Conservation (phyloP, 64 coral and sea anemone species). For the Porites australiensis region DNA sequence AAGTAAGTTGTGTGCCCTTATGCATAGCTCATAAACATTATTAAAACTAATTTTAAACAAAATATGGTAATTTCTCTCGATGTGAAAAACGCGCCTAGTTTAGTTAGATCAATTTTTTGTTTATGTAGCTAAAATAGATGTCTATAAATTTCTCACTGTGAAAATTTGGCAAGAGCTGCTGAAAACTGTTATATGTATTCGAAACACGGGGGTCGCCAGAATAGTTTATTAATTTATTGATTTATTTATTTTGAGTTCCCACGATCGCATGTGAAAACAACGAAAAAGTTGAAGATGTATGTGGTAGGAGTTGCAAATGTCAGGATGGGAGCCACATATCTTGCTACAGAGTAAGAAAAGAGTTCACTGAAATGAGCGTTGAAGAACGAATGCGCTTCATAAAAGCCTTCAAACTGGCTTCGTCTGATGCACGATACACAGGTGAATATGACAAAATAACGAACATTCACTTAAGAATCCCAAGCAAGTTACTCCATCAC, state of each 20-base stretch:
- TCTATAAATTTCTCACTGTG: no score
- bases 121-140: no score
- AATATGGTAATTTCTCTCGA: no score
- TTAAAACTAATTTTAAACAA: no score
- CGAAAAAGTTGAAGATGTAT: conserved; percentile 2
- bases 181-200: no score
- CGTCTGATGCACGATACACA: conserved; percentile 42
- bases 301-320: conserved; percentile 48
- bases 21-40: no score
- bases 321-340: not conserved
- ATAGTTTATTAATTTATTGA: not conserved
- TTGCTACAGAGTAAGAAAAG: conserved; percentile 56
- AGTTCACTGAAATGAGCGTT: conserved; percentile 70
- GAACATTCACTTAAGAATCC: conserved; percentile 24
- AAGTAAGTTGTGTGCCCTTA: no score
- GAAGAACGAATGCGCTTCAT: conserved; percentile 62
- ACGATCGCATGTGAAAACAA: not conserved
- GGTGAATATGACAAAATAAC: conserved; percentile 55
- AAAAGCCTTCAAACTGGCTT: conserved; percentile 49
- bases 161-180: no score
- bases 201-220: no score
- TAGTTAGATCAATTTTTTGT: no score
- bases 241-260: not conserved
- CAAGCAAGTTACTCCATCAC: conserved; percentile 70
- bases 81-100: no score